These are phyloP conservation scores for Drosophila grimshawi DNA, from an alignment of 1,140 invertebrate genomes.

Conservation along the genomic window DNA sequence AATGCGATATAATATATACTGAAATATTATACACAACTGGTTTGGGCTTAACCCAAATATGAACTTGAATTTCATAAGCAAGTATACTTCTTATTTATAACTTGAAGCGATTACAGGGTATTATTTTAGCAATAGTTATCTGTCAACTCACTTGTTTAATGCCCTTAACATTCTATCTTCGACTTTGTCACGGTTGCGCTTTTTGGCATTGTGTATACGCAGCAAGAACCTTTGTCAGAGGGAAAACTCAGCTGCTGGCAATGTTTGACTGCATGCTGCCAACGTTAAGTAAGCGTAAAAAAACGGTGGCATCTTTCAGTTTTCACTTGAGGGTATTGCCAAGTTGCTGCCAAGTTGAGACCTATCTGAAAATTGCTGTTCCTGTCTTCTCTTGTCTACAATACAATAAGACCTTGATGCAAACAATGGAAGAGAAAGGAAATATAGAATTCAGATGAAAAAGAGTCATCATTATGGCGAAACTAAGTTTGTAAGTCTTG, in stretches of 20 bases:
- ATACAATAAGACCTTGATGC: conserved; percentile 22
- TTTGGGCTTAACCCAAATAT: not conserved
- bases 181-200: conserved; percentile 45
- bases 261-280: conserved; percentile 19
- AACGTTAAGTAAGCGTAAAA: conserved; percentile 56
- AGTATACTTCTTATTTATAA: not conserved
- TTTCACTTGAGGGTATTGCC: conserved; percentile 12
- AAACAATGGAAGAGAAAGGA: conserved; percentile 27
- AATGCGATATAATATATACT: not conserved
- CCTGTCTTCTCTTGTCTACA: not conserved
- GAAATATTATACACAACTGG: not conserved
- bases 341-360: conserved; percentile 4
- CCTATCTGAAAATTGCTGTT: conserved; percentile 11
- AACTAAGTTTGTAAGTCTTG: not conserved
- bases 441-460: conserved; percentile 1
- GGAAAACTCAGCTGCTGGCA: conserved; percentile 6
- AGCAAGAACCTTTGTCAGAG: conserved; percentile 37
- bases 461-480: not conserved
- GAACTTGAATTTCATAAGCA: not conserved
- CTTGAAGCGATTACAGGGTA: conserved; percentile 1
- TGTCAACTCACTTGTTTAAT: conserved; percentile 3
- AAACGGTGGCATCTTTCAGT: conserved; percentile 29
- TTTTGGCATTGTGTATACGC: conserved; percentile 65
- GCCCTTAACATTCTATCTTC: conserved; percentile 24
- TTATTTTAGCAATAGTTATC: not conserved